Percentiles rank a stretch among this genome's conserved stretches.
Conservation (phyloP, 1,140 invertebrate species). For the Armadillidium nasatum region DNA sequence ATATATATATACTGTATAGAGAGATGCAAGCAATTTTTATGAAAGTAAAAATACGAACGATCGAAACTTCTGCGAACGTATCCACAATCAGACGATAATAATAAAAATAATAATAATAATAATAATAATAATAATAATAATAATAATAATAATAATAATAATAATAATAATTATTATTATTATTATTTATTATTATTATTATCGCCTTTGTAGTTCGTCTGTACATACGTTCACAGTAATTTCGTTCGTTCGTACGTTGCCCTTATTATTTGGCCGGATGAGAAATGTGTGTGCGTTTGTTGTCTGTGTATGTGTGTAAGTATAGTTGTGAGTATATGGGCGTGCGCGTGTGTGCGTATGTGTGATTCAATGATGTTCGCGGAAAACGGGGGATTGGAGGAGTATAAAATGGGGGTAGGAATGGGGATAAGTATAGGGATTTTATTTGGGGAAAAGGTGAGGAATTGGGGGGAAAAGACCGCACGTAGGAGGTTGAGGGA, state of each 20-base stretch:
- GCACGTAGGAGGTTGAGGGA: constrained; percentile 3
- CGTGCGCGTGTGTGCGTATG: constrained; percentile 28
- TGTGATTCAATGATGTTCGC: constrained; percentile 27
- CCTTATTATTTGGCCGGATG: constrained; percentile 15
- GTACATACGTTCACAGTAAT: neutral
- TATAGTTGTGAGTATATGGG: constrained; percentile 15
- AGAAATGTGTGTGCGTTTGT: neutral
- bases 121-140: too few species aligned
- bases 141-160: too few species aligned
- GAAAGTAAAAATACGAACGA: too few species aligned
- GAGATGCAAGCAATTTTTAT: too few species aligned
- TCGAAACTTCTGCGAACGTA: too few species aligned
- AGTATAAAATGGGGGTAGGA: neutral
- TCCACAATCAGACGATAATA: too few species aligned
- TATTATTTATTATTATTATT: too few species aligned
- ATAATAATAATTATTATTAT: too few species aligned
- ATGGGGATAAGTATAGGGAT: neutral
- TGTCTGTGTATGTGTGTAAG: neutral
- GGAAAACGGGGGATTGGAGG: constrained; percentile 18
- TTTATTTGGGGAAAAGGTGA: neutral
- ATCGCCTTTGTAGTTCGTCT: neutral
- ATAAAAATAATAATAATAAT: too few species aligned
- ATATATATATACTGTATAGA: too few species aligned
- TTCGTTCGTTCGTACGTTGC: constrained; percentile 9
- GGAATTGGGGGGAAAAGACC: neutral